phyloP scores from a whole-genome alignment of 2,888 invertebrate genomes.

The Dorcus hopei region DNA sequence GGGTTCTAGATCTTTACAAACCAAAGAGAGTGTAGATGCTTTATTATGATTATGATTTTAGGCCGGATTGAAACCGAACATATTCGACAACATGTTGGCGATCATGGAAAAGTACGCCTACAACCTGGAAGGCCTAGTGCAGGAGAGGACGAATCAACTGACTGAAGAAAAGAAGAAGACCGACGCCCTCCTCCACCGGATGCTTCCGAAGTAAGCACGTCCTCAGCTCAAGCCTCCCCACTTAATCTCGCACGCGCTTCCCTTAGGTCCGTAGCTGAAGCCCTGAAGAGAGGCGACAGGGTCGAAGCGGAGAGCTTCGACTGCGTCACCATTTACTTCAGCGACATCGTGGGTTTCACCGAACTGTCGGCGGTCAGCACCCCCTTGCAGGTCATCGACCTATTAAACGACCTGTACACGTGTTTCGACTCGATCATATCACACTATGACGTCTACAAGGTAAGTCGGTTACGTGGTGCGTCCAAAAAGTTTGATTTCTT shows the following conservation, averaged over 20 bases:
- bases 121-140: constrained; percentile 78
- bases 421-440: constrained; percentile 86
- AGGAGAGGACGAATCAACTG: constrained; percentile 76
- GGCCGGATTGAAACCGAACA: constrained; percentile 74
- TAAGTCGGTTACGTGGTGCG: not conserved
- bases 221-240: no score
- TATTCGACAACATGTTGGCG: constrained; percentile 85
- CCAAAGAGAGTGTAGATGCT: no score
- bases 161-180: constrained; percentile 82
- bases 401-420: constrained; percentile 85
- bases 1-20: no score
- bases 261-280: constrained; percentile 73
- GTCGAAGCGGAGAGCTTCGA: constrained; percentile 81
- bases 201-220: constrained; percentile 72
- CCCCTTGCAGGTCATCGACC: constrained; percentile 80
- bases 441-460: constrained; percentile 84
- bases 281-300: constrained; percentile 72
- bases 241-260: no score
- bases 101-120: constrained; percentile 91
- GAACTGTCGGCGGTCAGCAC: constrained; percentile 75
- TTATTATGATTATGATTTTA: constrained; percentile 9
- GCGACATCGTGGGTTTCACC: constrained; percentile 82
- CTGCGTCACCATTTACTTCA: constrained; percentile 80
- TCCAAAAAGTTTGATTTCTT: no score
- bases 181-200: constrained; percentile 76